Evolutionary conservation across 2,888 invertebrate genomes (phyloP), one percentile per base, ranked within the genome.

Genomic region (Sinhomidia bicolor): DNA sequence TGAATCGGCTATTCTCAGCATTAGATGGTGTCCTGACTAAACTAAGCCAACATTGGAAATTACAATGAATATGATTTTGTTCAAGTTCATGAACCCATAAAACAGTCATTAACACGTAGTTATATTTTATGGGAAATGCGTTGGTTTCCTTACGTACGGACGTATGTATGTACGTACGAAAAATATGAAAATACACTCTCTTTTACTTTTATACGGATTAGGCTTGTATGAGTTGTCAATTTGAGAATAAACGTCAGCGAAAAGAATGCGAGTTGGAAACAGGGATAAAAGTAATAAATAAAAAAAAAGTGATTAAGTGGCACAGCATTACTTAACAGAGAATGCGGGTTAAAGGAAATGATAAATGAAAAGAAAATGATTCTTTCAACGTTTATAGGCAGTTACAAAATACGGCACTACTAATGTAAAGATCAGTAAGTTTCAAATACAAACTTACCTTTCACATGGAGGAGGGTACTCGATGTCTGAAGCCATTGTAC

Each of bases 391-490:
- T n/a, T n/a, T n/a, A n/a, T n/a, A n/a, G n/a, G n/a, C n/a, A n/a
- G n/a, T n/a, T n/a, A n/a, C n/a, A n/a, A n/a, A n/a, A n/a, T n/a
- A n/a, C n/a, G n/a, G n/a, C n/a, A n/a, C n/a, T n/a, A n/a, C n/a
- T n/a, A n/a, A 29, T 29, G 20, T 26, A n/a, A n/a, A n/a, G n/a
- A 4, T 29, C 62, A 62, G 68, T 36, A 68, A 68, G 36, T 12
- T 68, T 36, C 1, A 1, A 29, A 65, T 10, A 81, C 9, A 71
- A 26, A 47, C 17, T 87, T 87, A 87, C 87, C 87, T 87, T 87
- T 87, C 87, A 62, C 87, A 87, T 9, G 87, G 87, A 76, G 87
- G 87, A 12, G 87, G 87, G 65, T 87, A 87, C 17, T 86, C 26
- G 65, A 29, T 62, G 51, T 71, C 51, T 20, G 82, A 29, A 71